These are phyloP conservation scores for Drosophila triauraria DNA, from an alignment of 1,140 invertebrate genomes.

Conservation along the genomic window DNA sequence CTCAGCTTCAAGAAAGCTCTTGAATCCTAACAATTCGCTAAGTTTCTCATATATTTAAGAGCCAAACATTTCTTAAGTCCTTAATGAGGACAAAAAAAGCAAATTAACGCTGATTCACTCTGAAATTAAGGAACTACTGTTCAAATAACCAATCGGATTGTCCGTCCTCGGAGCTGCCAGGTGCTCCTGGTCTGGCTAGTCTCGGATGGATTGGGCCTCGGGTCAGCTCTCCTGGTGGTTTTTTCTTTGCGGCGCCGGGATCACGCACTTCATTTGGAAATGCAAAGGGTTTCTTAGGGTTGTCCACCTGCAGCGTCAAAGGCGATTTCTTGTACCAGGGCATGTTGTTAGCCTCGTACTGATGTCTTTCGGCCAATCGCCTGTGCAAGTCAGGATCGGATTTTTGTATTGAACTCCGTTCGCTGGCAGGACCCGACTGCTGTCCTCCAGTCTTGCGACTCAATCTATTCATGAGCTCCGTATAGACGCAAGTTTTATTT, in stretches of 20 bases:
- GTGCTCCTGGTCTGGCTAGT: background rate
- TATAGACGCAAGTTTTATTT: too few relatives aligned
- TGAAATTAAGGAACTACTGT: conserved; percentile 4
- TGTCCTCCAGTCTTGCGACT: background rate
- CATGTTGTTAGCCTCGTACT: conserved; percentile 5
- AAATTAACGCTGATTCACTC: background rate
- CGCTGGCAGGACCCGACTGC: background rate
- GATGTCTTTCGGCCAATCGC: background rate
- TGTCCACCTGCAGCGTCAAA: conserved; percentile 5
- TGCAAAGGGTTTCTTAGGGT: conserved; percentile 1
- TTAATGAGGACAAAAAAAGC: background rate
- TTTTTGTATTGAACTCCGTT: background rate
- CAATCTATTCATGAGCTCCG: background rate
- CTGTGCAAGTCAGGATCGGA: background rate
- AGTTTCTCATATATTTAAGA: background rate
- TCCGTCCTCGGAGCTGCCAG: background rate
- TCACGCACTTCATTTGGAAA: background rate
- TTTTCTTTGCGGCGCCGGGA: too few relatives aligned
- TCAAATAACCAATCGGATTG: conserved; percentile 23
- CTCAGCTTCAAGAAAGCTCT: background rate
- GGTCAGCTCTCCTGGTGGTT: background rate
- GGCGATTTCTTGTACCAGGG: conserved; percentile 11
- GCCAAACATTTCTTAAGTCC: background rate
- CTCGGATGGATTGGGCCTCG: background rate
- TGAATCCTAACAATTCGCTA: too few relatives aligned